Evolutionary conservation across 92 coral and sea anemone species (phyloP).

Genomic region (Chrysogorgia sp.): DNA sequence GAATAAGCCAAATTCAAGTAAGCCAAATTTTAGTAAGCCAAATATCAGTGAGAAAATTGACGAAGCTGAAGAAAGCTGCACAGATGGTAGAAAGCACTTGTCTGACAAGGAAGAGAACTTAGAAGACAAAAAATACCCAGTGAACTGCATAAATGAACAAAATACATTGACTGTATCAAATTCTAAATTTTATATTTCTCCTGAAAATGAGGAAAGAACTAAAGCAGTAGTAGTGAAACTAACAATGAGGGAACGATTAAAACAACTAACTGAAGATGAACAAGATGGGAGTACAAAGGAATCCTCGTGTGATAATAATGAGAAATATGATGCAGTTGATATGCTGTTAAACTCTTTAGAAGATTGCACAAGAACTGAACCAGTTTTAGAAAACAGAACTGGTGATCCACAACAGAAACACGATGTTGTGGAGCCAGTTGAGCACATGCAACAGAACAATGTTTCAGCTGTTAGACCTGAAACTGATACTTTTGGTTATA

Average conservation of each 20-base stretch:
- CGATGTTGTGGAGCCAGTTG: too few species aligned
- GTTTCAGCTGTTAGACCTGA: neutral
- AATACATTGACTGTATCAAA: neutral
- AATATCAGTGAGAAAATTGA: neutral
- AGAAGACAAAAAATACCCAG: constrained; percentile 1
- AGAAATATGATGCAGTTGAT: neutral
- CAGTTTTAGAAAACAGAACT: neutral
- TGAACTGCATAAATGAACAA: neutral
- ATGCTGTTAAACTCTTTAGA: constrained; percentile 15
- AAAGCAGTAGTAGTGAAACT: constrained; percentile 20
- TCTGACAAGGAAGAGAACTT: constrained; percentile 8
- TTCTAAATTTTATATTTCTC: constrained; percentile 20
- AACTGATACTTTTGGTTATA: constrained; percentile 22
- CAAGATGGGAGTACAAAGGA: neutral
- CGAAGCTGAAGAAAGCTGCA: neutral
- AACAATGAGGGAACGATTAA: constrained; percentile 35
- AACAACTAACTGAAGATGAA: constrained; percentile 25
- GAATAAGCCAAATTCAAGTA: neutral
- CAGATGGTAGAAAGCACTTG: neutral
- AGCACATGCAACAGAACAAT: too few species aligned
- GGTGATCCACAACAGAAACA: neutral
- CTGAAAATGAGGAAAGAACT: constrained; percentile 11
- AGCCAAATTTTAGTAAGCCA: neutral
- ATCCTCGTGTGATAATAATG: neutral
- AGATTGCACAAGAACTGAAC: neutral